Base-by-base conservation (phyloP, 30 jellyfish, hydroid and myxozoan genomes). In the Pseudorhiza aurosa region DNA sequence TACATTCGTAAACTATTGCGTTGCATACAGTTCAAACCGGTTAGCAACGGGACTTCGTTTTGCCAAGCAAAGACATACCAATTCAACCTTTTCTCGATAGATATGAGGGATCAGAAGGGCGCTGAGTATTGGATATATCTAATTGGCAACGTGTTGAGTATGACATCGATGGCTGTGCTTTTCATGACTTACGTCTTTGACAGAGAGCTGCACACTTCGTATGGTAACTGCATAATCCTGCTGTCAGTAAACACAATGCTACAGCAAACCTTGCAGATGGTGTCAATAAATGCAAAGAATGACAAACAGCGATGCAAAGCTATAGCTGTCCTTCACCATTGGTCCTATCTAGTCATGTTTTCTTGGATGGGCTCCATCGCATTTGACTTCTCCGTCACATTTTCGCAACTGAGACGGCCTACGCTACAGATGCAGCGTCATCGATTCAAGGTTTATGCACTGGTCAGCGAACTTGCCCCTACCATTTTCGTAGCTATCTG, bases 311-410 rank as follows among this genome's bases (percentile, higher is more conserved):
- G 26, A 7, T 81, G 92, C 35, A 64, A 68, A 18, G 72, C 68
- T 8, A 33, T 81, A 5, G 92, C 79, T 0, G 47, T 81, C 10
- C 1, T 51, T 19, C 92, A 65, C 30, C 92, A 81, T 36, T 81
- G 92, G 92, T 75, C 70, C 14, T 45, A 43, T 37, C 36, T 81
- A 58, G 85, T 65, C 51, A 49, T 68, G 77, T 81, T 81, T 65
- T 64, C 28, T 28, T 81, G 92, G 85, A 81, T 67, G 92, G 92
- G 72, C 8, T 65, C 85, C 1, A 81, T 81, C 60, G 84, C 92
- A 1, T 81, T 46, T 57, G 85, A 81, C 60, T 39, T 81, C 8
- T 67, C 51, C 7, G 22, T 24, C 46, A 65, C 92, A 15, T 81
- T 81, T 62, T 50, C 85, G 31, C 72, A 45, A 22, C 21, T 58